Conservation (phyloP, 2,797 vertebrate species). For the Brachyrhaphis roseni region DNA sequence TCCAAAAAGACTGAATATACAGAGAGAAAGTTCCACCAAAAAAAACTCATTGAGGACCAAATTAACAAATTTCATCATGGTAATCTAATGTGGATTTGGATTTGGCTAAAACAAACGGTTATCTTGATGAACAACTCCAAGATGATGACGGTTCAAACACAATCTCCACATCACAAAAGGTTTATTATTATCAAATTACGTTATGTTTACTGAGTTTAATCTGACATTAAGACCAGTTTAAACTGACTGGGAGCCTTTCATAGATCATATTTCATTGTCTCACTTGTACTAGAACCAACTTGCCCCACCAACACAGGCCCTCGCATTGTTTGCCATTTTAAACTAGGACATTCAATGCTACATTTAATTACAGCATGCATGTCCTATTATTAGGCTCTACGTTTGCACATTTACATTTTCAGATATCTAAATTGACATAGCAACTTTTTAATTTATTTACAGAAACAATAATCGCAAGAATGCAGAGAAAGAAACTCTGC, state of each 20-base stretch:
- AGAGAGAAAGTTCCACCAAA: neutral
- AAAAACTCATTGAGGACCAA: neutral
- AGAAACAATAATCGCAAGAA: neutral
- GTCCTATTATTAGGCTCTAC: constrained; percentile 4
- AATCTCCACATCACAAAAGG: neutral
- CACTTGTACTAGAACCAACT: constrained; percentile 29
- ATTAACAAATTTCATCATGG: neutral
- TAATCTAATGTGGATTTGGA: neutral
- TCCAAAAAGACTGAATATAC: neutral
- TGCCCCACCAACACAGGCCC: neutral
- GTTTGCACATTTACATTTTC: neutral
- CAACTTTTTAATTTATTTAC: neutral
- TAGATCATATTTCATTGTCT: constrained; percentile 32
- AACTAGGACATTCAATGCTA: neutral
- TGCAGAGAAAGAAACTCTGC: neutral
- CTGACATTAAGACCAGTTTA: constrained; percentile 1
- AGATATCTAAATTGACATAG: neutral
- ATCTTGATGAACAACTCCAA: neutral
- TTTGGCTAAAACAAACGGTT: neutral
- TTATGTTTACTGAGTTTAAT: neutral
- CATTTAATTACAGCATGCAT: neutral
- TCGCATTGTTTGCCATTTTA: constrained; percentile 21
- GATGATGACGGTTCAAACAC: neutral
- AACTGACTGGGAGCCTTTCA: constrained; percentile 1
- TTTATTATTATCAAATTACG: neutral